Evolutionary conservation across 2,113 vertebrate species (phyloP), one percentile per base, ranked within the genome.

Genomic region (Anarrhichthys ocellatus): DNA sequence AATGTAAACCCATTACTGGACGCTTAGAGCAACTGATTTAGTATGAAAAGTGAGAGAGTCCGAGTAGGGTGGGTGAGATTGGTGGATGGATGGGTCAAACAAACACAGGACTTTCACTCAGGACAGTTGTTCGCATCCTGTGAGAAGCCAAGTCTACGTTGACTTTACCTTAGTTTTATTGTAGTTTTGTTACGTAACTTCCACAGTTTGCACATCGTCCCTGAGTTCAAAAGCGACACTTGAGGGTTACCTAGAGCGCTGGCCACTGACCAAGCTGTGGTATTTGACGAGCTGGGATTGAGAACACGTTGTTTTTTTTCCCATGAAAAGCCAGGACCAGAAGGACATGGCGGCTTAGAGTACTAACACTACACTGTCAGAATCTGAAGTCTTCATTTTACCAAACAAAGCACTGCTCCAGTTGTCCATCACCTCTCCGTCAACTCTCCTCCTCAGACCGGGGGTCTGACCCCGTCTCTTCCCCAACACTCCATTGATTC

Each of bases 401-500:
- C 54, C 22, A 62, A 62, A 81, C 58, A 61, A 13, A 18, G 22
- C 24, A 14, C 32, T 54, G 61, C 24, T 76, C 38, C 76, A 0
- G 0, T 34, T 73, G 9, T 54, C 58, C 11, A 1, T 65, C 81
- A 71, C 34, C 67, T 75, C 76, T 74, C 54, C n/a, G 40, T 84
- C 85, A 81, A 50, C 77, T 15, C 52, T 50, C 17, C n/a, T 58
- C 63, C 40, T 72, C 68, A 70, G 58, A 36, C 42, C 7, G 14
- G 20, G 7, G 42, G 22, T 48, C 32, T 82, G 80, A 80, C 71
- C 69, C 68, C 6, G 69, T 50, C 50, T 72, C 54, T 79, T 54
- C 17, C 73, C 56, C 62, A 54, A 76, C 76, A 78, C 48, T 70
- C 71, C 74, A 78, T 22, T 64, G 82, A 73, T 74, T 79, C 76